Evolutionary conservation across 2,797 vertebrate genomes (phyloP).

Genomic region (Syngnathus rostellatus): DNA sequence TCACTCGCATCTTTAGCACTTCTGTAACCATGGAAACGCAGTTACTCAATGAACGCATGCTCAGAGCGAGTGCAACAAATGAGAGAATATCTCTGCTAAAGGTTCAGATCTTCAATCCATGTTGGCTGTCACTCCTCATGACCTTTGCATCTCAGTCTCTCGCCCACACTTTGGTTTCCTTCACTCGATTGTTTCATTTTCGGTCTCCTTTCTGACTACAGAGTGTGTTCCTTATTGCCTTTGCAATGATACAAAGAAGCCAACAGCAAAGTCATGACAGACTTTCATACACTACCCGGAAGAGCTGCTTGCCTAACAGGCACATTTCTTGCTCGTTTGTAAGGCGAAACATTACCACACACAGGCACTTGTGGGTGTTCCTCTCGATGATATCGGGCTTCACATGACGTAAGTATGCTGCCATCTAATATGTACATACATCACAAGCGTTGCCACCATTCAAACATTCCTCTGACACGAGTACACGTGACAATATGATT

Average conservation of each 20-base stretch:
- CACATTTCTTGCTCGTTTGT: too few species aligned
- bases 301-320: too few species aligned
- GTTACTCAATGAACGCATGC: conserved; percentile 33
- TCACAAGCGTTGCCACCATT: too few species aligned
- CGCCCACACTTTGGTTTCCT: not conserved
- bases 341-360: too few species aligned
- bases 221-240: not conserved
- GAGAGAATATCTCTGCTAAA: conserved; percentile 13
- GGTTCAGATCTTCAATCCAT: conserved; percentile 16
- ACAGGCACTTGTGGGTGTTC: too few species aligned
- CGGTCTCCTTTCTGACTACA: not conserved
- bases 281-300: too few species aligned
- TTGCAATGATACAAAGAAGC: not conserved
- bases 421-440: too few species aligned
- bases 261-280: too few species aligned
- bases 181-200: not conserved
- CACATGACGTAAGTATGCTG: too few species aligned
- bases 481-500: too few species aligned
- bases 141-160: not conserved
- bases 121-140: not conserved
- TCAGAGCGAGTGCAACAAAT: conserved; percentile 19
- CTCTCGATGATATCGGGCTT: too few species aligned
- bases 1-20: conserved; percentile 36
- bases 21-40: conserved; percentile 51
- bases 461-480: too few species aligned